A percentile compares a stretch with the other conserved stretches of the same genome.
Conservation (phyloP, 2,797 vertebrate species). For the Coregonus ussuriensis region DNA sequence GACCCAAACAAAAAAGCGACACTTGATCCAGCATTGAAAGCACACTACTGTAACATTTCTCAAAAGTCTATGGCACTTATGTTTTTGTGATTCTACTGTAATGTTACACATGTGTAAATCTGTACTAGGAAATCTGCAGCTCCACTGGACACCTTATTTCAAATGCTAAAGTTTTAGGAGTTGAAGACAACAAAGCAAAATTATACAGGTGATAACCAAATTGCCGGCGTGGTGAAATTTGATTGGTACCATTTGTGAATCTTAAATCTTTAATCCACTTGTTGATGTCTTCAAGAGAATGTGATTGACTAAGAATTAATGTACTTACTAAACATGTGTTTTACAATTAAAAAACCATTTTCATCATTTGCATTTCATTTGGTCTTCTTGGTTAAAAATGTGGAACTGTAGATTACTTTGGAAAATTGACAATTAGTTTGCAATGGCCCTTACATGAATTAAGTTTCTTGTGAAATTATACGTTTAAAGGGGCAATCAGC, state of each 20-base stretch:
- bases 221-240: background rate
- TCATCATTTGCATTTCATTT: background rate
- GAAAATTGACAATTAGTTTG: background rate
- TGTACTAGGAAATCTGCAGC: constrained; percentile 15
- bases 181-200: background rate
- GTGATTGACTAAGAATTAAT: constrained; percentile 61
- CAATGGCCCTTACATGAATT: background rate
- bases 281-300: constrained; percentile 33
- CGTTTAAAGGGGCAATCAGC: background rate
- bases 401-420: background rate
- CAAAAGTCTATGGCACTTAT: background rate
- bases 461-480: background rate
- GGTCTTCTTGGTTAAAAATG: background rate
- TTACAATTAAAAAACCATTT: constrained; percentile 62
- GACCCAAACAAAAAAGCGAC: constrained; percentile 44
- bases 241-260: constrained; percentile 46
- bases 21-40: constrained; percentile 24
- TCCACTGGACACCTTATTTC: background rate
- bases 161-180: background rate
- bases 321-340: constrained; percentile 55
- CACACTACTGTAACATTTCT: constrained; percentile 4
- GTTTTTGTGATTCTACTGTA: constrained; percentile 32
- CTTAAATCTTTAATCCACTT: constrained; percentile 34
- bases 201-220: background rate
- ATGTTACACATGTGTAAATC: constrained; percentile 29